Conservation (phyloP, 1,140 invertebrate genomes). For the Temnothorax longispinosus region DNA sequence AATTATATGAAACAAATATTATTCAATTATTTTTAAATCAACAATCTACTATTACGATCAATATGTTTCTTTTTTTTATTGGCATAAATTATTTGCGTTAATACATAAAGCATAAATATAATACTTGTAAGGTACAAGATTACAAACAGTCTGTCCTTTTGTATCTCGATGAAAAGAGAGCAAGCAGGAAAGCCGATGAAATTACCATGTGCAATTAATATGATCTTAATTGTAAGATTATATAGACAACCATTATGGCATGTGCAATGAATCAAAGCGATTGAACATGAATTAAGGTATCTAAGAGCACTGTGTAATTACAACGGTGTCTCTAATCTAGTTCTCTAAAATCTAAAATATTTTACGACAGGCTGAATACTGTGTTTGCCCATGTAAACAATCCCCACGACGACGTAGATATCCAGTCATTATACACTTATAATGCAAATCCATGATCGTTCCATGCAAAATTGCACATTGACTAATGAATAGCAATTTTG, state of each 20-base stretch:
- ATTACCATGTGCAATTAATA: conserved; percentile 48
- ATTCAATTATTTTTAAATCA: background rate
- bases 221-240: conserved; percentile 38
- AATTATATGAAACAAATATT: background rate
- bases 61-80: background rate
- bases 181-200: conserved; percentile 56
- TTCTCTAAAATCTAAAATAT: conserved; percentile 39
- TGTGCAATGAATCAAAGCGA: conserved; percentile 53
- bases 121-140: background rate
- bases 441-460: conserved; percentile 38
- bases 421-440: conserved; percentile 20
- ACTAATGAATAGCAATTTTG: conserved; percentile 60
- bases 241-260: conserved; percentile 27
- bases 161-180: conserved; percentile 16
- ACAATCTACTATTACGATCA: background rate
- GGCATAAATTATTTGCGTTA: background rate
- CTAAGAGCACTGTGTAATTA: conserved; percentile 57
- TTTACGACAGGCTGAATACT: conserved; percentile 62
- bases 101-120: background rate
- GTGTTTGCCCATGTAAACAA: conserved; percentile 44
- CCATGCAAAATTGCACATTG: conserved; percentile 19
- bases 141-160: background rate
- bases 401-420: conserved; percentile 19
- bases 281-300: conserved; percentile 20
- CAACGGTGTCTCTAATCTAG: conserved; percentile 63